These are phyloP conservation scores for Pachymerium ferrugineum DNA, from an alignment of 2,888 invertebrate genomes.

Conservation along the genomic window DNA sequence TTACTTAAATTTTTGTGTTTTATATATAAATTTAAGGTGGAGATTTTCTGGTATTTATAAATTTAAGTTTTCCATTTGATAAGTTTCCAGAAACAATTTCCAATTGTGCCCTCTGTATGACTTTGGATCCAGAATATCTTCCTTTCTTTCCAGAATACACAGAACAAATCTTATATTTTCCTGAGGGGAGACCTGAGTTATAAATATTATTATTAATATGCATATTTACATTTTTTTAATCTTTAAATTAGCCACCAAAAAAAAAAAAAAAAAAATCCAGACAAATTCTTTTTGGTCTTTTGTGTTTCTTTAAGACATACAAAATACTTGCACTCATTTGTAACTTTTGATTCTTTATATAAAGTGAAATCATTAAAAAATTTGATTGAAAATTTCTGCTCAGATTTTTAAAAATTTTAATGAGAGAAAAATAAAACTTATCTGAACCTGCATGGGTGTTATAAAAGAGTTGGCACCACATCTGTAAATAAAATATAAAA, in stretches of 20 bases:
- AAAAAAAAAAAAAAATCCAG: background rate
- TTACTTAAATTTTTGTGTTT: background rate
- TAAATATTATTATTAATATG: slow-evolving; percentile 20
- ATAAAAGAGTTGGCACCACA: background rate
- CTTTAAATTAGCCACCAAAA: slow-evolving; percentile 25
- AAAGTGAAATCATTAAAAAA: background rate
- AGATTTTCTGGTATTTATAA: too few species aligned
- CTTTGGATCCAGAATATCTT: slow-evolving; percentile 13
- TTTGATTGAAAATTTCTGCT: slow-evolving; percentile 13
- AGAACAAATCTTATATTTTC: slow-evolving; percentile 25
- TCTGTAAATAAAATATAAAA: background rate
- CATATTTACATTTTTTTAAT: slow-evolving; percentile 1
- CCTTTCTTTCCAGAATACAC: slow-evolving; percentile 20
- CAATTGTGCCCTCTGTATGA: slow-evolving; percentile 7
- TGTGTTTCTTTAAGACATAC: background rate
- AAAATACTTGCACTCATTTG: slow-evolving; percentile 19
- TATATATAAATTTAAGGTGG: too few species aligned
- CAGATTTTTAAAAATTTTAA: background rate
- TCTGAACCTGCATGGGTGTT: background rate
- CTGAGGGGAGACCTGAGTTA: slow-evolving; percentile 27
- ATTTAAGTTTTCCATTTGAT: too few species aligned
- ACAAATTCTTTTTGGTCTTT: background rate
- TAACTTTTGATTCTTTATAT: slow-evolving; percentile 6
- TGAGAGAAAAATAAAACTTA: background rate
- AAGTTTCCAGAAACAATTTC: background rate